phyloP scores from a whole-genome alignment of 2,888 invertebrate species.

The Lasioglossum lativentre region DNA sequence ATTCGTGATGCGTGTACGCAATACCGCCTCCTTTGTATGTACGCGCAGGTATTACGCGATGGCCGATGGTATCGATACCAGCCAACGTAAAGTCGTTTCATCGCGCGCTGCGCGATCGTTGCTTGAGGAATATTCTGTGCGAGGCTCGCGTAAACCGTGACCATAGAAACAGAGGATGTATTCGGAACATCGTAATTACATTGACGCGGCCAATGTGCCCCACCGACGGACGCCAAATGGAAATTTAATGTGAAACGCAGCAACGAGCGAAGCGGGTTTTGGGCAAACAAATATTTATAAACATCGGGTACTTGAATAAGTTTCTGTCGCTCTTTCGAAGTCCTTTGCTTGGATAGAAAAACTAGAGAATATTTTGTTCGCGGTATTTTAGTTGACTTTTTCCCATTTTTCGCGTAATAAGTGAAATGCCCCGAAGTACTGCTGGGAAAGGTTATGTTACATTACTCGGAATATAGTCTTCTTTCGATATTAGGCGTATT shows the following conservation, averaged over 20 bases:
- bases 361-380: neutral
- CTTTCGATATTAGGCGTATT: no score
- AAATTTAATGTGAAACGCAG: neutral
- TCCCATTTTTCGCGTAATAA: no score
- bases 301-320: neutral
- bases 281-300: neutral
- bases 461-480: no score
- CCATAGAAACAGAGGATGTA: neutral
- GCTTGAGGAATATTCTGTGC: conserved; percentile 2
- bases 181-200: neutral
- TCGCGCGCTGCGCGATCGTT: neutral
- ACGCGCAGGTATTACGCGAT: conserved; percentile 4
- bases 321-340: neutral
- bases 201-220: neutral
- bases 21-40: neutral
- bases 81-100: neutral
- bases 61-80: neutral
- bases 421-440: no score
- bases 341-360: neutral
- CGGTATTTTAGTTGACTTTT: no score
- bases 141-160: neutral
- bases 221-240: neutral
- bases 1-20: conserved; percentile 55
- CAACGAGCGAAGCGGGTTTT: neutral
- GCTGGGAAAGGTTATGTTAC: no score